Base-by-base conservation (phyloP, 2,797 vertebrate species). In the Enteromius argenteus region DNA sequence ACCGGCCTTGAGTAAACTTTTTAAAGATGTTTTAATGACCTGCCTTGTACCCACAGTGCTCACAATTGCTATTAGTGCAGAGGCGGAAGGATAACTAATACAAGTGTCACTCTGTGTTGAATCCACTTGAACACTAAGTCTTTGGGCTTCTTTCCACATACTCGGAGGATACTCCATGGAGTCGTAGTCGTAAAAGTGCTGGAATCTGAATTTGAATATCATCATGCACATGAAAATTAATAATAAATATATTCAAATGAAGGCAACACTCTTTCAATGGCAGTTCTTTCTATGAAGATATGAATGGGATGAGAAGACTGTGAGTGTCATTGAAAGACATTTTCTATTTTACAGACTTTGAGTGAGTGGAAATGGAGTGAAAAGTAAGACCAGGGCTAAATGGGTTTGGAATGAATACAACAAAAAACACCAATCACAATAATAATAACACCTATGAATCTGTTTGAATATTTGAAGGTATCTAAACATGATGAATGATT, bases 21-120 rank as follows among this genome's bases (percentile, higher is more conserved):
- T 83, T 90, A 90, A 91, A 91, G 87, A 89, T 88, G 89, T 90
- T 91, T 90, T 91, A 93, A 91, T 91, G 91, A 91, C 90, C 88
- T 89, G 85, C 82, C 86, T 87, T 89, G 80, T 89, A 87, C 83
- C 86, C 80, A 72, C 86, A 74, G 87, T 62, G 58, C 85, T 89
- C 80, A 74, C 90, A 81, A 81, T 86, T 85, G 85, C 90, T 84
- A 87, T 90, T 90, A 89, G 87, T 83, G 72, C 83, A 49, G 60
- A 64, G 74, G 85, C 84, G 81, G 88, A 88, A 79, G 66, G 83
- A 76, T 39, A 87, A 86, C 88, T 92, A 90, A 92, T 92, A 92
- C 89, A 92, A 93, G 90, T 91, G 91, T 91, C 91, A 90, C 87
- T 91, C 90, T 90, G 80, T 9, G 21, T 78, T 84, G 86, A 85